A percentile compares a stretch with the other conserved stretches of the same genome.
Conservation (phyloP, 2,888 invertebrate species). For the Oegoconia quadripuncta region DNA sequence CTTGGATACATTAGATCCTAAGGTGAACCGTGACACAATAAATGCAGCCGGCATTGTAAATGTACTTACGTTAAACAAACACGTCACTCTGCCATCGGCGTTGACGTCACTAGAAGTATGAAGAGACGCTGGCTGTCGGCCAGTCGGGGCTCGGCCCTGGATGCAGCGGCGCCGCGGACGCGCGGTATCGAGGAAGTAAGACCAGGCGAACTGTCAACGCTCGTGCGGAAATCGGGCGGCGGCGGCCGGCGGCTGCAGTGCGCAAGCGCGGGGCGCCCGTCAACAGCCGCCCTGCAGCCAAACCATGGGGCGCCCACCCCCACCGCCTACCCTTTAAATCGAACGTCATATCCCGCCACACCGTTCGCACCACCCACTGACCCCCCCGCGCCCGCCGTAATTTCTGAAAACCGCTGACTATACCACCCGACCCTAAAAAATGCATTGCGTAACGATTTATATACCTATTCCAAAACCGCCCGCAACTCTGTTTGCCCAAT, state of each 20-base stretch:
- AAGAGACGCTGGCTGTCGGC: constrained; percentile 35
- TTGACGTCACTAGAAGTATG: constrained; percentile 28
- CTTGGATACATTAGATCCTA: constrained; percentile 3
- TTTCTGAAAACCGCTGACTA: constrained; percentile 76
- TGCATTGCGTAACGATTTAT: constrained; percentile 78
- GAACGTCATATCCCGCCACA: constrained; percentile 75
- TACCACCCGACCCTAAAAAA: constrained; percentile 73
- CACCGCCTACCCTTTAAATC: constrained; percentile 72
- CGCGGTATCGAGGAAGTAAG: constrained; percentile 76
- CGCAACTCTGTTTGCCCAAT: constrained; percentile 59
- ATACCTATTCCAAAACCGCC: constrained; percentile 49
- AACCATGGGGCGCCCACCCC: constrained; percentile 39
- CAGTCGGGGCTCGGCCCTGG: constrained; percentile 20
- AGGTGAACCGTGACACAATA: constrained; percentile 11
- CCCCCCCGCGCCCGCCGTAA: constrained; percentile 57
- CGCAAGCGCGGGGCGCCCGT: constrained; percentile 79
- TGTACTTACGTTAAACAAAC: constrained; percentile 52
- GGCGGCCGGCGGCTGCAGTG: constrained; percentile 48
- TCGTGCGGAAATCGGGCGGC: constrained; percentile 80
- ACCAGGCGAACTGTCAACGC: constrained; percentile 81
- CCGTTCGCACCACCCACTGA: constrained; percentile 57
- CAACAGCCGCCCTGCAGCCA: constrained; percentile 74
- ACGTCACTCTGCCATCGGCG: constrained; percentile 62
- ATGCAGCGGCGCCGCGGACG: constrained; percentile 63
- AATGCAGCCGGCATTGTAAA: constrained; percentile 16